Evolutionary conservation across 1,140 invertebrate genomes (phyloP), one percentile per base, ranked within the genome.

Genomic region (Hylyphantes graminicola): DNA sequence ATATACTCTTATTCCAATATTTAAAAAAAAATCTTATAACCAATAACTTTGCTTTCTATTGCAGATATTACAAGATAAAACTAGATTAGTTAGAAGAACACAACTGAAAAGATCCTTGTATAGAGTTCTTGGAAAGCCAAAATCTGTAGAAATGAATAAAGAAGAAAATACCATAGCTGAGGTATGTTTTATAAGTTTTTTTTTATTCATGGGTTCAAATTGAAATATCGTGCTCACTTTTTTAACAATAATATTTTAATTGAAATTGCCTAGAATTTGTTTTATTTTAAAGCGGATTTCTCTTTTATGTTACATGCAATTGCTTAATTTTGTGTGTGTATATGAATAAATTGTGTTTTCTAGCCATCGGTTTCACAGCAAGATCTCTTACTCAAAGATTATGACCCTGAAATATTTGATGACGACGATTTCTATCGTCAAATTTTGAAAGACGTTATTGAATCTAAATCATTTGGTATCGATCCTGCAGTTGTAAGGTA

Each of bases 391-490:
- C 73, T 89, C 55, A 92, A 93, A 87, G 93, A 94, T 86, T 93
- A 93, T 86, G 94, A 96, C 89, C 83, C 90, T 0, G 95, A 99
- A 91, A 95, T 98, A 88, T 99, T 96, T 91, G 97, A 99, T 89
- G 97, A 99, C 89, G 94, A 94, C 89, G 97, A 99, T 89, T 99
- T 98, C 89, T 99, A 99, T 91, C 96, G 98, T 90, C 95, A 97
- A 88, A 89, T 98, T 21, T 90, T 99, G 48, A 91, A 96, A 84
- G 96, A 98, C 88, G 90, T 98, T 15, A 97, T 99, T 86, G 96
- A 98, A 89, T 93, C 93, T 74, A 98, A 97, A 91, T 94, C 95
- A 9, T 55, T 67, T 73, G 93, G 95, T 87, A 91, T 95, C 12
- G 96, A 97, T 91, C 94, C 96, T 15, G 82, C 89, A 11, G 88